Percentiles rank a stretch among this genome's conserved stretches.
These are phyloP conservation scores for Lates calcarifer DNA, from an alignment of 2,113 vertebrate species.

Conservation along the genomic window DNA sequence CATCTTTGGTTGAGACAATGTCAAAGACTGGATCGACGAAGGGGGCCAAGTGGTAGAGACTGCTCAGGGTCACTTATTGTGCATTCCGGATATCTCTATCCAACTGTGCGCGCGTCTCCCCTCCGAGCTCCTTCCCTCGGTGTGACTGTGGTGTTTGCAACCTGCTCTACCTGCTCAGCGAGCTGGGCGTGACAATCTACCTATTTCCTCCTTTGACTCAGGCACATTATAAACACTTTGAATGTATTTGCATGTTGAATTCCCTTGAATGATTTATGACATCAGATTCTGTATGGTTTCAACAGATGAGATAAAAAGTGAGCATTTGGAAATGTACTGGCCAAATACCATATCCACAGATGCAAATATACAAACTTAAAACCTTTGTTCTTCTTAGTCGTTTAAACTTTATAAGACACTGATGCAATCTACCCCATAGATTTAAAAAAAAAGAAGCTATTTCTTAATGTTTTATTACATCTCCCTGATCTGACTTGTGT, in stretches of 20 bases:
- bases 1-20: slow-evolving; percentile 49
- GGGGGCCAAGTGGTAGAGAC: too few species aligned
- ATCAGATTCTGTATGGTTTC: background rate
- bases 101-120: background rate
- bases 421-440: too few species aligned
- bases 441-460: too few species aligned
- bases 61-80: background rate
- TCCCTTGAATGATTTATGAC: too few species aligned
- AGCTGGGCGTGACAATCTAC: slow-evolving; percentile 46
- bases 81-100: slow-evolving; percentile 7
- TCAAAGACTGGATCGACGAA: background rate
- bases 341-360: too few species aligned
- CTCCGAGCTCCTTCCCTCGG: background rate
- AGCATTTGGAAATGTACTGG: too few species aligned
- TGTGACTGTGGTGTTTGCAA: background rate
- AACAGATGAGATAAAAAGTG: background rate
- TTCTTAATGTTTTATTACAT: too few species aligned
- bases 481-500: too few species aligned
- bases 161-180: slow-evolving; percentile 57
- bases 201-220: background rate
- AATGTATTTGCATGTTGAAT: background rate
- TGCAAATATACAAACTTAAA: too few species aligned
- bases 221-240: background rate
- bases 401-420: too few species aligned
- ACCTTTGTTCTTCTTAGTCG: too few species aligned